A percentile compares a stretch with the other conserved stretches of the same genome.
phyloP scores from a whole-genome alignment of 2,113 vertebrate genomes.

The Glaucidium brasilianum region DNA sequence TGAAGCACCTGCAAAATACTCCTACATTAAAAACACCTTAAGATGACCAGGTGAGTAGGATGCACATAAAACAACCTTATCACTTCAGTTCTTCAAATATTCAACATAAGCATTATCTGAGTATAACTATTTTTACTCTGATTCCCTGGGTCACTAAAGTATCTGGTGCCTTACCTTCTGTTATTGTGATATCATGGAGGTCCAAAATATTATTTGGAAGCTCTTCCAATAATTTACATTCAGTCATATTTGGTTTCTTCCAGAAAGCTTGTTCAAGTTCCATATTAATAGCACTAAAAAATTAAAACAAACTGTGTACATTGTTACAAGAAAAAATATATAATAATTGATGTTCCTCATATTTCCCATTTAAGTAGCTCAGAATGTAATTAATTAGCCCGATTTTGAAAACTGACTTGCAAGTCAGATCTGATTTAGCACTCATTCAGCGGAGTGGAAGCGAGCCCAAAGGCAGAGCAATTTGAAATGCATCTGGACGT shows the following conservation, averaged over 20 bases:
- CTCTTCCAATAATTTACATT: conserved; percentile 68
- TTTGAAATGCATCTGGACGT: neutral
- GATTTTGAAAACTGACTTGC: neutral
- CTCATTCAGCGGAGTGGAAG: neutral
- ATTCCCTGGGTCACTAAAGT: neutral
- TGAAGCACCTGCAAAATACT: neutral
- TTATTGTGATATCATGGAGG: conserved; percentile 77
- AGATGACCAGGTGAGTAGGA: neutral
- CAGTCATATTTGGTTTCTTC: conserved; percentile 72
- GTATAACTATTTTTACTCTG: neutral
- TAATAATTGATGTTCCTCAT: neutral
- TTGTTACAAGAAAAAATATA: neutral
- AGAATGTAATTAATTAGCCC: neutral
- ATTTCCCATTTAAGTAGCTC: neutral
- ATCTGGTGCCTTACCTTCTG: conserved; percentile 72
- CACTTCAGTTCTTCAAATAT: neutral
- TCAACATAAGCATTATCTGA: neutral
- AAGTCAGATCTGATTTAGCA: neutral
- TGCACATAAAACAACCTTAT: neutral
- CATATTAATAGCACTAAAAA: conserved; percentile 64
- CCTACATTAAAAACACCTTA: neutral
- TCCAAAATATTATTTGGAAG: conserved; percentile 75
- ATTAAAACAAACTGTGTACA: neutral
- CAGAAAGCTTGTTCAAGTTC: conserved; percentile 69
- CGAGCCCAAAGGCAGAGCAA: neutral